Base-by-base conservation (phyloP, 2,113 vertebrate species). In the Pandion haliaetus region DNA sequence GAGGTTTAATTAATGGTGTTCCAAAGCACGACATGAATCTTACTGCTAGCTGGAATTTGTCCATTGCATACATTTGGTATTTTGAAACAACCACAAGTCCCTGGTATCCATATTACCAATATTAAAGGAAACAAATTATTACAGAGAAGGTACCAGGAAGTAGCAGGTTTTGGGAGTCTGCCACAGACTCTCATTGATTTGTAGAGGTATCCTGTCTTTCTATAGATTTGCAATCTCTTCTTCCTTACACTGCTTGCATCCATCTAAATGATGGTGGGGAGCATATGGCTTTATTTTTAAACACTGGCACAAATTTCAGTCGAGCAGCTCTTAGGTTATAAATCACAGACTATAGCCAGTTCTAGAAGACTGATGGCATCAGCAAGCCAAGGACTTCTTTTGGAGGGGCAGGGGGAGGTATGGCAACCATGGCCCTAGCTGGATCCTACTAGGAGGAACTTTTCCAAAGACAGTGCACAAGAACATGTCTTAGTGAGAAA, bases 281-380 rank as follows among this genome's bases (percentile, higher is more conserved):
- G 12, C 81, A 62, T 79, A 84, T 57, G 49, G 61, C 29, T 95
- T 95, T 95, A 62, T 77, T 95, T 95, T 85, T 89, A 85, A 94
- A 95, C 62, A 59, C 25, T 82, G 91, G 42, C 78, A 93, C 45
- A 82, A 69, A 72, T 66, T 84, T 89, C 62, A 70, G 8, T 23
- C 17, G 34, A 87, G 66, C 31, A 55, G 16, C 36, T 92, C 34
- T 17, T 45, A 17, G 52, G 61, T 87, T 45, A 20, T 61, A 87
- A 95, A 71, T 70, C 84, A 84, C 57, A 93, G 38, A 17, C 6
- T 16, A 69, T 7, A 87, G 18, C 14, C 66, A 40, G 26, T 45
- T 77, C 34, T 79, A 45, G 58, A 80, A 85, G 58, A 82, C 32
- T 66, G 66, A 45, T 50, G 29, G 42, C 24, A 65, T 54, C 62